Conservation (phyloP, 2,113 vertebrate genomes). For the Leptocoma aspasia region DNA sequence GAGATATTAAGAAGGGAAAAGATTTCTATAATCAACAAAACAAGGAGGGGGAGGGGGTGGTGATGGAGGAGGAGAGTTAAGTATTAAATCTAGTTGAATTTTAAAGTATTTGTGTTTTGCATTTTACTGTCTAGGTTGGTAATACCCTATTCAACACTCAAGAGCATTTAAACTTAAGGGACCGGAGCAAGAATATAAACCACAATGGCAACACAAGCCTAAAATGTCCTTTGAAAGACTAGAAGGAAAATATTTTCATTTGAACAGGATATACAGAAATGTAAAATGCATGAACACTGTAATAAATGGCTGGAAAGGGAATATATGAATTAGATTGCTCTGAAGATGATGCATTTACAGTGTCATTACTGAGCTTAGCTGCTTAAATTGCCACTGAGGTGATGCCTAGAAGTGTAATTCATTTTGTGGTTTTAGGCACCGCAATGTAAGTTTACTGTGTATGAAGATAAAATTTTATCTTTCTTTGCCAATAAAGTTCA, state of each 20-base stretch:
- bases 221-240: conserved; percentile 10
- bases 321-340: conserved; percentile 22
- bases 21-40: not conserved
- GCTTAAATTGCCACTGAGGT: conserved; percentile 27
- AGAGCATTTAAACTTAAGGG: conserved; percentile 9
- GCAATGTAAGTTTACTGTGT: not conserved
- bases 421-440: conserved; percentile 1
- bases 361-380: conserved; percentile 16
- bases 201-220: not conserved
- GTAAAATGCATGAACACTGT: not conserved
- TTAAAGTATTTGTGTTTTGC: not conserved
- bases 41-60: rapidly evolving
- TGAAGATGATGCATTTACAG: conserved; percentile 22
- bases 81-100: not conserved
- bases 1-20: not conserved
- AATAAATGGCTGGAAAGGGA: conserved; percentile 19
- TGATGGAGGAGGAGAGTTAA: not conserved
- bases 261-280: conserved; percentile 3
- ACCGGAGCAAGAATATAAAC: not conserved
- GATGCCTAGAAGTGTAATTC: conserved; percentile 22
- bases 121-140: not conserved
- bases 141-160: not conserved
- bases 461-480: conserved; percentile 43
- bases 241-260: conserved; percentile 28
- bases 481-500: not conserved